Conservation (phyloP, 2,113 vertebrate genomes). For the Microcebus jonahi region DNA sequence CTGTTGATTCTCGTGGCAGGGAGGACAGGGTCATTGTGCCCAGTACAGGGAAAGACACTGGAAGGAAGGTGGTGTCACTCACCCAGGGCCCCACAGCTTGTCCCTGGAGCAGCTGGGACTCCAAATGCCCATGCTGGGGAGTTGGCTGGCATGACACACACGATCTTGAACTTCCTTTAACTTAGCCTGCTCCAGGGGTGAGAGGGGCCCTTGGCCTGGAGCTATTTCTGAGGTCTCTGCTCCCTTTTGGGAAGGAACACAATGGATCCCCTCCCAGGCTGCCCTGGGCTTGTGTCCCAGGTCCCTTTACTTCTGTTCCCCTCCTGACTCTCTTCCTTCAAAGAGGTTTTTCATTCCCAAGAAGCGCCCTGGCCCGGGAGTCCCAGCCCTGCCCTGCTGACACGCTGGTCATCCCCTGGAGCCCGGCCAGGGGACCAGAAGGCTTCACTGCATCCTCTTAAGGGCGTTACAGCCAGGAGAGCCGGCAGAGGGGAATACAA, state of each 20-base stretch:
- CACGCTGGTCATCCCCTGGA: not conserved
- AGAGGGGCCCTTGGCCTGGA: not conserved
- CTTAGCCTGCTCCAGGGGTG: not conserved
- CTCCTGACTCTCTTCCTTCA: constrained; percentile 15
- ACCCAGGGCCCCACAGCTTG: not conserved
- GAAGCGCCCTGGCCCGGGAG: not conserved
- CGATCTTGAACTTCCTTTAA: not conserved
- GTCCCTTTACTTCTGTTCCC: not conserved
- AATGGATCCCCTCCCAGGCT: too few species aligned
- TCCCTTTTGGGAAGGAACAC: not conserved
- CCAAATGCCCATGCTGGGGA: not conserved
- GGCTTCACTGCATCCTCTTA: not conserved
- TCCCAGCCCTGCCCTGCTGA: not conserved
- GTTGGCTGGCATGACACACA: not conserved
- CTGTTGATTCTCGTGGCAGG: not conserved
- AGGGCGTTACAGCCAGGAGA: not conserved
- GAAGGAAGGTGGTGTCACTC: not conserved
- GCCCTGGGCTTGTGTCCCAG: not conserved
- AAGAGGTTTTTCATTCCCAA: not conserved
- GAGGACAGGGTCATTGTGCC: not conserved
- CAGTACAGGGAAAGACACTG: not conserved
- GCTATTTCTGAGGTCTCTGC: not conserved
- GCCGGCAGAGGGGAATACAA: not conserved
- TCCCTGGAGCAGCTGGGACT: not conserved
- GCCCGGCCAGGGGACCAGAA: not conserved